Conservation (phyloP, 1,140 invertebrate genomes). For the Maconellicoccus hirsutus region DNA sequence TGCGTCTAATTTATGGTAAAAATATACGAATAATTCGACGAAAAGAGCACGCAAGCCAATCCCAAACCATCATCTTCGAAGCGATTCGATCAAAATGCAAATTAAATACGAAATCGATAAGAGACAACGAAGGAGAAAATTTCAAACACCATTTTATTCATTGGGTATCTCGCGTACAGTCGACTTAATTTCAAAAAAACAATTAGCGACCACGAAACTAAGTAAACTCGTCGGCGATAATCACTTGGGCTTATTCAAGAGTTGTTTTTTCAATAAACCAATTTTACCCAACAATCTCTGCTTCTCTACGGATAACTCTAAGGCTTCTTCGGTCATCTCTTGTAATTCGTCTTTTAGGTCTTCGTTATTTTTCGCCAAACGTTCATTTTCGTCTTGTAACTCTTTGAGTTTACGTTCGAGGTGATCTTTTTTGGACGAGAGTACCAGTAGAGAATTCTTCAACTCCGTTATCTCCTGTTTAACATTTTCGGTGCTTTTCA, state of each 20-base stretch:
- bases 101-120: too few species aligned
- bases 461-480: constrained; percentile 14
- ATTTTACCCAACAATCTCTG: constrained; percentile 17
- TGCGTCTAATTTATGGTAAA: too few species aligned
- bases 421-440: not conserved
- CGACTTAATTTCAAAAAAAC: too few species aligned
- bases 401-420: not conserved
- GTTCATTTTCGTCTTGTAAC: not conserved
- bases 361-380: not conserved
- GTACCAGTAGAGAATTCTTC: not conserved
- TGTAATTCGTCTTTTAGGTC: not conserved
- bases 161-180: too few species aligned
- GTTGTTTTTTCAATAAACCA: constrained; percentile 13
- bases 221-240: not conserved
- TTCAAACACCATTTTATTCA: too few species aligned
- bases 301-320: constrained; percentile 14
- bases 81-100: too few species aligned
- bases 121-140: too few species aligned
- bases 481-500: not conserved
- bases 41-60: too few species aligned
- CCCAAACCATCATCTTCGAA: too few species aligned
- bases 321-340: constrained; percentile 14
- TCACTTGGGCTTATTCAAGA: not conserved
- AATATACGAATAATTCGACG: too few species aligned
- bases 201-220: too few species aligned